phyloP scores from a whole-genome alignment of 2,113 vertebrate species.

The Sorex araneus region DNA sequence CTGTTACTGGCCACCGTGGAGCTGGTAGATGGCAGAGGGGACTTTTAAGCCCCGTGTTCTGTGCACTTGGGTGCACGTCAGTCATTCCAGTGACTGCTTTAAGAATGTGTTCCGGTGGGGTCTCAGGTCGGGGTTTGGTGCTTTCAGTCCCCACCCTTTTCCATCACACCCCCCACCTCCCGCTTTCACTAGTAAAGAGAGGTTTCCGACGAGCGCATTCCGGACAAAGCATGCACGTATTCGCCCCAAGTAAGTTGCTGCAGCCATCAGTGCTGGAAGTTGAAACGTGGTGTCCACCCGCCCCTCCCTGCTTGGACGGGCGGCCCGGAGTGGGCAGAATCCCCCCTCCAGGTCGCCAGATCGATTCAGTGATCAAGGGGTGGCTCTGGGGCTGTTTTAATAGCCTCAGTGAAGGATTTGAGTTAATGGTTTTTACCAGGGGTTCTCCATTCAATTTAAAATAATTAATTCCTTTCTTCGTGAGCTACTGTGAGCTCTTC shows the following conservation, averaged over 20 bases:
- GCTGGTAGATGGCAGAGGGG: slow-evolving; percentile 82
- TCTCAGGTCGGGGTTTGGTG: background rate
- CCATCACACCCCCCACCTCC: too few species aligned
- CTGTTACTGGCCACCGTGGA: slow-evolving; percentile 86
- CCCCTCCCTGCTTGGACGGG: slow-evolving; percentile 82
- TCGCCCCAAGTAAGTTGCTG: slow-evolving; percentile 57
- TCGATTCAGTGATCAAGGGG: slow-evolving; percentile 72
- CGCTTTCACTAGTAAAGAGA: background rate
- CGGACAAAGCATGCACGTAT: background rate
- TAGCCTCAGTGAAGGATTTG: slow-evolving; percentile 60
- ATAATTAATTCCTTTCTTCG: slow-evolving; percentile 63
- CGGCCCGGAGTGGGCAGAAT: slow-evolving; percentile 78
- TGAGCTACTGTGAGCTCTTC: slow-evolving; percentile 52
- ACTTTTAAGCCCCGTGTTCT: slow-evolving; percentile 80
- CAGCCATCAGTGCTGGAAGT: slow-evolving; percentile 74
- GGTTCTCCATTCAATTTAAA: slow-evolving; percentile 62
- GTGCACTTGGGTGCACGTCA: slow-evolving; percentile 79
- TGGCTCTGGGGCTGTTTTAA: slow-evolving; percentile 51
- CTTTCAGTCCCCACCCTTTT: background rate
- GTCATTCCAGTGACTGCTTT: slow-evolving; percentile 49
- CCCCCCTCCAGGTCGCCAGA: slow-evolving; percentile 81
- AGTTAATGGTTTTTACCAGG: slow-evolving; percentile 61
- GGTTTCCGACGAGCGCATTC: background rate
- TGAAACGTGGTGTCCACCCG: slow-evolving; percentile 77
- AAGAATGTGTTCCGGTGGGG: background rate